Percentiles rank a stretch among this genome's conserved stretches.
phyloP scores from a whole-genome alignment of 2,797 vertebrate genomes.

The Miopithecus talapoin region DNA sequence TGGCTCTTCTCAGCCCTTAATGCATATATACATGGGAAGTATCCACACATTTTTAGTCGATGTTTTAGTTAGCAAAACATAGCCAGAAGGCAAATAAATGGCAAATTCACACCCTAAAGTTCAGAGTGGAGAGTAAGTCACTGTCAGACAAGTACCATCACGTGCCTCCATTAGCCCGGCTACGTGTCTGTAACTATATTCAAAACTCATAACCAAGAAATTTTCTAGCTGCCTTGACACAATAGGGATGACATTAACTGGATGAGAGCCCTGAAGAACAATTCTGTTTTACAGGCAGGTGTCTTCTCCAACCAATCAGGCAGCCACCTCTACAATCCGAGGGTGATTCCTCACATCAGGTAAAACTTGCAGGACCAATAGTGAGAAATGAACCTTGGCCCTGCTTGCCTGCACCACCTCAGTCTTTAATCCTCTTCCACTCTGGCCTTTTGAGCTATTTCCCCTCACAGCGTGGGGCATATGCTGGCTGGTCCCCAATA shows the following conservation, averaged over 20 bases:
- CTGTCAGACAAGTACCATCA: not conserved
- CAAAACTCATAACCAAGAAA: not conserved
- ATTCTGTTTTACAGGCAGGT: not conserved
- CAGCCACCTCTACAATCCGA: not conserved
- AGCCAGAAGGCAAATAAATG: not conserved
- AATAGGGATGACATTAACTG: not conserved
- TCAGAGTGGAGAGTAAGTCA: not conserved
- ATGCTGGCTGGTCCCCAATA: too few species aligned
- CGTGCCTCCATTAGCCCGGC: not conserved
- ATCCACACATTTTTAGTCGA: not conserved
- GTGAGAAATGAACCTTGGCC: not conserved
- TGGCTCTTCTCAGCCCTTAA: not conserved
- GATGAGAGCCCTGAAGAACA: fast-evolving
- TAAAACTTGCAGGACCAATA: not conserved
- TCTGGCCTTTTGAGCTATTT: not conserved
- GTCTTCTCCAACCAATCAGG: not conserved
- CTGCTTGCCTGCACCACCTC: not conserved
- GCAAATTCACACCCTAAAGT: not conserved
- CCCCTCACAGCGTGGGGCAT: not conserved
- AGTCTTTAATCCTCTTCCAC: not conserved
- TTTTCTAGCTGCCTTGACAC: not conserved
- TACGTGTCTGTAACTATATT: not conserved
- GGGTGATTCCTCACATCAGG: not conserved
- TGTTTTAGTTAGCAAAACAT: not conserved
- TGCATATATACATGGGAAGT: not conserved